Percentiles rank a stretch among this genome's conserved stretches.
These are phyloP conservation scores for Caenorhabditis wallacei DNA, from an alignment of 2,888 invertebrate genomes.

Conservation along the genomic window DNA sequence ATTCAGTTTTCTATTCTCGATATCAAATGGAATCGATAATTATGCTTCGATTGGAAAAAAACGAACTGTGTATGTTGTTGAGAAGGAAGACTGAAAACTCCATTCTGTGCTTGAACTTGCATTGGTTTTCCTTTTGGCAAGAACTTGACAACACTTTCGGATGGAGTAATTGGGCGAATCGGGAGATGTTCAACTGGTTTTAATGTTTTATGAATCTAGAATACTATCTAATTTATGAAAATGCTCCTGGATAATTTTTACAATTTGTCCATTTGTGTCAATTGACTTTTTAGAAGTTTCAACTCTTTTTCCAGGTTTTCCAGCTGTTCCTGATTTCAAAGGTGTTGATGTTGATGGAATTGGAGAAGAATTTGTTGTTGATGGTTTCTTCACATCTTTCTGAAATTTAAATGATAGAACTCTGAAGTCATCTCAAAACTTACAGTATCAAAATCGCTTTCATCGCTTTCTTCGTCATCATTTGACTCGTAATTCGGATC, in stretches of 20 bases:
- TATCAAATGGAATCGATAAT: background rate
- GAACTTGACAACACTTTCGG: slow-evolving; percentile 45
- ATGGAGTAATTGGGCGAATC: slow-evolving; percentile 34
- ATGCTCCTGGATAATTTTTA: background rate
- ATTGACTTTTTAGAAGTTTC: slow-evolving; percentile 48
- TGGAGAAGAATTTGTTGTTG: slow-evolving; percentile 9
- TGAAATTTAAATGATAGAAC: slow-evolving; percentile 2
- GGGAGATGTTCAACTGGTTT: slow-evolving; percentile 48
- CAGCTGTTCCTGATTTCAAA: slow-evolving; percentile 9
- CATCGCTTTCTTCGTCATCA: slow-evolving; percentile 66
- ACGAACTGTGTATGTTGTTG: slow-evolving; percentile 32
- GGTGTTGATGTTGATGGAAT: background rate
- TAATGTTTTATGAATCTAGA: slow-evolving; percentile 30
- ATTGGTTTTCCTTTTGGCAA: slow-evolving; percentile 59
- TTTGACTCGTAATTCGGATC: slow-evolving; percentile 76
- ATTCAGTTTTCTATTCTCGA: background rate
- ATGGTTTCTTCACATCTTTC: slow-evolving; percentile 21
- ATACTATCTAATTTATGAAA: background rate
- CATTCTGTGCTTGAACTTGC: slow-evolving; percentile 55
- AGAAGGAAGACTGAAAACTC: slow-evolving; percentile 51
- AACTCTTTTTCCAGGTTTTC: slow-evolving; percentile 38
- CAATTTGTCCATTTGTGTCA: slow-evolving; percentile 48
- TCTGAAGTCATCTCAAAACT: background rate
- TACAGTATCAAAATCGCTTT: slow-evolving; percentile 52
- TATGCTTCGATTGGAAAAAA: too few relatives aligned